Conservation (phyloP, 2,113 vertebrate genomes). For the Calyptommatus sinebrachiatus region DNA sequence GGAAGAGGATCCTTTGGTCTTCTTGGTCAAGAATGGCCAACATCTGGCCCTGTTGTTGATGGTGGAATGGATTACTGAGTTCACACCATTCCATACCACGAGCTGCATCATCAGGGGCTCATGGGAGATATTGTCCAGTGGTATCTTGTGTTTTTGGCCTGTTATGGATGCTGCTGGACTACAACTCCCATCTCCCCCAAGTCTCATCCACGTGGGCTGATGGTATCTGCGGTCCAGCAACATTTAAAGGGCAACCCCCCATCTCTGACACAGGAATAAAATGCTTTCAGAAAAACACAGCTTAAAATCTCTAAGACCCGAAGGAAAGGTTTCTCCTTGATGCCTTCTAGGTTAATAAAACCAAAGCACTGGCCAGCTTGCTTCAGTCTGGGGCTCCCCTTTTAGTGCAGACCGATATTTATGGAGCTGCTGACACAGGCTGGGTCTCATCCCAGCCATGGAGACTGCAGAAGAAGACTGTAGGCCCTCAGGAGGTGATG, state of each 20-base stretch:
- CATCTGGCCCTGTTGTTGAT: not conserved
- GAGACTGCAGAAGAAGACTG: not conserved
- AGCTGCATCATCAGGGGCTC: not conserved
- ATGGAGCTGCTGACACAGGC: too few species aligned
- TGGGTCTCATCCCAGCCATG: not conserved
- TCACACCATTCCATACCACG: not conserved
- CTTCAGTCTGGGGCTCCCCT: too few species aligned
- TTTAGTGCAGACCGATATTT: too few species aligned
- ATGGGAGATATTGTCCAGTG: not conserved
- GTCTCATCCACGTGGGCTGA: not conserved
- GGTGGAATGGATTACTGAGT: not conserved
- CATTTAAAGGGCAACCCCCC: not conserved
- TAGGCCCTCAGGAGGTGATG: not conserved
- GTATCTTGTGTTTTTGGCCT: not conserved
- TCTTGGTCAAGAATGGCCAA: not conserved
- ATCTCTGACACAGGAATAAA: not conserved
- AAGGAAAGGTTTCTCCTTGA: not conserved
- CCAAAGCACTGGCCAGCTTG: not conserved
- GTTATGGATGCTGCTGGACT: not conserved
- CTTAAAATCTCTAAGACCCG: not conserved
- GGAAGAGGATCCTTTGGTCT: too few species aligned
- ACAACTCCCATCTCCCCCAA: not conserved
- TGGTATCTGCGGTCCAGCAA: not conserved
- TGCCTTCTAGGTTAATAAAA: not conserved
- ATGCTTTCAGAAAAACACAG: not conserved